Evolutionary conservation across 2,888 invertebrate genomes (phyloP).

Genomic region (Aquatica leii): DNA sequence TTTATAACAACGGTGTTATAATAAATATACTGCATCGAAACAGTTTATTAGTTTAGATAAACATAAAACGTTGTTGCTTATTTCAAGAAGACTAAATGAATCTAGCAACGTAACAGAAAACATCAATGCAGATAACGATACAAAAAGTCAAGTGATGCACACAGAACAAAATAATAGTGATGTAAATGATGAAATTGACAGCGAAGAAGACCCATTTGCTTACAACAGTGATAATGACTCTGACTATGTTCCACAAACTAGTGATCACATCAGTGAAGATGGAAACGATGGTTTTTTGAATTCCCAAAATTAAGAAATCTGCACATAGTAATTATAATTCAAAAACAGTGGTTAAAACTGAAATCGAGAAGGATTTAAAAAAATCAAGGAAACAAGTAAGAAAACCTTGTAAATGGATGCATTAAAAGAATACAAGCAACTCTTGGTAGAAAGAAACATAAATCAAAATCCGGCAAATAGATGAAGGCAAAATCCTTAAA

Average conservation of each 20-base stretch:
- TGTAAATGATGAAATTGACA: too few species aligned
- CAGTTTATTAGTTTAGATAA: not conserved
- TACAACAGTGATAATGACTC: conserved; percentile 5
- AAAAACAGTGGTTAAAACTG: not conserved
- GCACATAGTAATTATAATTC: conserved; percentile 1
- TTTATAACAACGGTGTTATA: not conserved
- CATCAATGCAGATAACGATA: not conserved
- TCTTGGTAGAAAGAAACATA: conserved; percentile 9
- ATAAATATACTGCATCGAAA: not conserved
- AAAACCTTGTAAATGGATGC: not conserved
- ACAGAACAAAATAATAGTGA: conserved; percentile 1
- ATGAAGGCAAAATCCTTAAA: conserved; percentile 8
- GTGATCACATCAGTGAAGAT: conserved; percentile 1
- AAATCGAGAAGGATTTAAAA: not conserved
- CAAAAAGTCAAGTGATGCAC: too few species aligned
- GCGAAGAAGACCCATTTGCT: conserved; percentile 6
- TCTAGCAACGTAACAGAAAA: conserved; percentile 1
- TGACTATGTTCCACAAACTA: not conserved
- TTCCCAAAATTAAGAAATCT: conserved; percentile 3
- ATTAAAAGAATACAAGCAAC: conserved; percentile 11
- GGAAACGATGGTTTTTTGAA: not conserved
- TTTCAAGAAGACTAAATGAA: too few species aligned
- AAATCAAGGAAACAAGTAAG: conserved; percentile 8
- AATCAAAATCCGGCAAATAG: conserved; percentile 3
- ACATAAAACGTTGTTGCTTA: not conserved